Evolutionary conservation across 1,140 invertebrate genomes (phyloP), one percentile per base, ranked within the genome.

Genomic region (Rhynchophorus ferrugineus): DNA sequence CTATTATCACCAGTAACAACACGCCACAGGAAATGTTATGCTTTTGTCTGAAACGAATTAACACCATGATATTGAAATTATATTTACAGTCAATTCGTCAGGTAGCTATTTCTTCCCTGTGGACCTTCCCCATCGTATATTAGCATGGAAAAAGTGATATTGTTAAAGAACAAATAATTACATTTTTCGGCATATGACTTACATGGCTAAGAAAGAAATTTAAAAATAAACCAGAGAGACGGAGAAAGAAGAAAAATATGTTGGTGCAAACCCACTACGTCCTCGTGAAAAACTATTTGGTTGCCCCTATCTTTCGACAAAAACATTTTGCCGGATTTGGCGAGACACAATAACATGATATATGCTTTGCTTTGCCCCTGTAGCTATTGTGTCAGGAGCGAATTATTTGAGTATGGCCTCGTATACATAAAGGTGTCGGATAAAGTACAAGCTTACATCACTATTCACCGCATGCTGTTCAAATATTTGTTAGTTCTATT

Each of bases 301-400:
- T 55, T 35, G 53, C 45, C 46, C 53, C 53, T 44, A 44, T 49
- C 44, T 55, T 14, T 49, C 9, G 43, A 43, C 24, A 19, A 18
- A 55, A 49, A 49, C 53, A 42, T 49, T 55, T 55, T 55, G 45
- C 53, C 41, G 53, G 53, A 55, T 49, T 55, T 55, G 41, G 42
- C 44, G 51, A n/a, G n/a, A 49, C 47, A 55, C 53, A 55, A 49
- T 55, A 49, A 48, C 43, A 19, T 55, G 53, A 55, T 55, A 55
- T 44, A 55, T 55, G 46, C 46, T 55, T 55, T 55, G 53, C 53
- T 48, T 48, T 48, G 53, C 5, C 46, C 46, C 53, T 55, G 41
- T 44, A 34, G 45, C 43, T 55, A 49, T 35, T 46, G 20, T 54
- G 24, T 38, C 5, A 14, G 5, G 33, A 34, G 21, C 43, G 50